Base-by-base conservation (phyloP, 53 echinoderm and acorn worm species). In the Hippasteria phrygiana region DNA sequence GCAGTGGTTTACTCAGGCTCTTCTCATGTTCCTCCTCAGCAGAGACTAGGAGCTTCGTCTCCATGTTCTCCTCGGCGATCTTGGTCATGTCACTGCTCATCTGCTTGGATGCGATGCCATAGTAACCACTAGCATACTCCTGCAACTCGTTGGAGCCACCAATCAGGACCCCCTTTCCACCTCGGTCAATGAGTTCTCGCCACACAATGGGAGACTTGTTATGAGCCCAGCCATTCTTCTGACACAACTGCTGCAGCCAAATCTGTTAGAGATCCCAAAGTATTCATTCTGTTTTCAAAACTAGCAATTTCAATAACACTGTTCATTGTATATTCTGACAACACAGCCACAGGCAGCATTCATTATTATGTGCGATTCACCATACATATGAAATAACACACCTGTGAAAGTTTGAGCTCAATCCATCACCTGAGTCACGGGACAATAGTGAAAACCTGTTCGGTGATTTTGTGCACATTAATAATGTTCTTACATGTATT, bases 71-170 rank as follows among this genome's bases (percentile, higher is more conserved):
- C 1, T 64, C 72, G 45, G 91, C 59, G 12, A 97, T 88, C 75
- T 94, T 93, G 71, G 91, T 94, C 98, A 97, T 97, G 43, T 97
- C 95, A 55, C 34, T 92, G 71, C 98, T 97, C 75, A 91, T 69
- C 91, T 94, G 94, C 47, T 74, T 43, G 56, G 98, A 97, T 13
- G 91, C 88, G 77, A 95, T 89, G 22, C 98, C 95, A 83, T 97
- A 97, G 71, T 97, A 97, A 42, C 98, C 95, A 32, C 69, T 87
- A 43, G 98, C 98, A 89, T 95, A 97, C 55, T 97, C 98, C 73
- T 97, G 98, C 69, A 97, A 97, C 48, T 97, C 98, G 81, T 97
- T 97, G 35, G 92, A 95, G 4, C 98, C 98, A 34, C 98, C 98
- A 32, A 97, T 97, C n/a, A 97, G 93, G 32, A 95, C 93, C 6